A percentile compares a stretch with the other conserved stretches of the same genome.
phyloP scores from a whole-genome alignment of 1,140 invertebrate genomes.

The Temnothorax nylanderi region DNA sequence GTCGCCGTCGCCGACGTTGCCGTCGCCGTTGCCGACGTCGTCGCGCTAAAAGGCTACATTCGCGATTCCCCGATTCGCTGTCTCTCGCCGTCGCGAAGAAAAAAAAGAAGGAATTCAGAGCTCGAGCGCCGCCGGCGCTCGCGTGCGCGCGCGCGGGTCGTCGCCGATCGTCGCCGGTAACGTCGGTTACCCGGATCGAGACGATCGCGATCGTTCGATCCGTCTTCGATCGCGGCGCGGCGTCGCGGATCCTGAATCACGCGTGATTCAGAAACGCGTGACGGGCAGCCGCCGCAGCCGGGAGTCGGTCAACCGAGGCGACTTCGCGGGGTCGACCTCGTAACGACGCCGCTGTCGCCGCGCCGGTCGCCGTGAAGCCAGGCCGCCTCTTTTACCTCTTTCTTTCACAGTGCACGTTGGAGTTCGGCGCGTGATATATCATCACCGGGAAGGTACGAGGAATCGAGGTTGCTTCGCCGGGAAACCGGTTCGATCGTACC shows the following conservation, averaged over 20 bases:
- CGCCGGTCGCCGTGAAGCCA: not conserved
- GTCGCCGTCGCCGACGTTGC: not conserved
- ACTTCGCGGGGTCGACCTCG: not conserved
- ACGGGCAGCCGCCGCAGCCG: not conserved
- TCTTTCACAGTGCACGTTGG: not conserved
- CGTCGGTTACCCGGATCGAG: too few species aligned
- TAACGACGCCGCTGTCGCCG: not conserved
- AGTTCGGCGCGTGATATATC: slow-evolving; percentile 9
- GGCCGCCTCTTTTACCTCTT: not conserved
- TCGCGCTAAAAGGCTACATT: not conserved
- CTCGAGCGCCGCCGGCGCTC: too few species aligned
- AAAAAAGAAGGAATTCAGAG: too few species aligned
- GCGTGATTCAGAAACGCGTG: slow-evolving; percentile 28
- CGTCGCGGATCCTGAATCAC: not conserved
- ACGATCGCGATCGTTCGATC: not conserved
- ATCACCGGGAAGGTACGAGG: not conserved
- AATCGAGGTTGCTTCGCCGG: not conserved
- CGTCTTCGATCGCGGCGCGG: not conserved
- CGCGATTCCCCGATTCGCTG: too few species aligned
- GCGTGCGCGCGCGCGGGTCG: not conserved
- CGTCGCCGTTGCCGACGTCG: not conserved
- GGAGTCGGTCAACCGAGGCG: not conserved
- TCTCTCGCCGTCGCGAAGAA: not conserved
- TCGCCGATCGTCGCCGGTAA: not conserved
- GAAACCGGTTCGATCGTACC: slow-evolving; percentile 10